A percentile compares a stretch with the other conserved stretches of the same genome.
Conservation (phyloP, 1,140 invertebrate species). For the Chironomus striatipennis region DNA sequence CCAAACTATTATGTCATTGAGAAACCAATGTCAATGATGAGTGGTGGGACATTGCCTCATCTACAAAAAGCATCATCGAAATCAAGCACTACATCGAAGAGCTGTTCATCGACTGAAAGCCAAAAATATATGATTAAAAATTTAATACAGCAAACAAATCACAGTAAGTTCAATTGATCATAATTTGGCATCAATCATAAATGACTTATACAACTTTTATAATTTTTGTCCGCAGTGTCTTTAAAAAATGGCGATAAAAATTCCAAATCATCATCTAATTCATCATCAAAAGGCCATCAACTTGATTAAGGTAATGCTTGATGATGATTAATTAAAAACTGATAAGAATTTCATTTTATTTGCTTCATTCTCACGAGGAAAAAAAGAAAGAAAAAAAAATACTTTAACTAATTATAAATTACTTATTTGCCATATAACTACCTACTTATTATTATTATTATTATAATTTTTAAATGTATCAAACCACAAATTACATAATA, state of each 20-base stretch:
- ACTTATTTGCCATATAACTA: constrained; percentile 4
- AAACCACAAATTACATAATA: too few species aligned
- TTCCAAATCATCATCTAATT: constrained; percentile 20
- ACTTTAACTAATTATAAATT: neutral
- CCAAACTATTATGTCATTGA: constrained; percentile 15
- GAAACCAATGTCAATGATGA: constrained; percentile 10
- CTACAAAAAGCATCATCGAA: constrained; percentile 1
- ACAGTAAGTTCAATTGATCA: neutral
- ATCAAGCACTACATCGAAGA: neutral
- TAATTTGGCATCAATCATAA: neutral
- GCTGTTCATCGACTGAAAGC: constrained; percentile 15
- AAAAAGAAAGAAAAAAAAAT: neutral
- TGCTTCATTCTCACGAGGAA: constrained; percentile 1
- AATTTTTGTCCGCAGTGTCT: neutral
- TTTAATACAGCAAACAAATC: constrained; percentile 19
- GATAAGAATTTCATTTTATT: constrained; percentile 15
- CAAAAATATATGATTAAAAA: constrained; percentile 22
- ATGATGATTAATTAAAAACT: constrained; percentile 10
- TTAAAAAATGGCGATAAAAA: constrained; percentile 20
- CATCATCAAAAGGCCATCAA: constrained; percentile 10
- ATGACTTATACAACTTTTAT: neutral
- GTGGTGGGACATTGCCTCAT: neutral
- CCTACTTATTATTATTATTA: neutral
- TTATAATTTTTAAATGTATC: neutral
- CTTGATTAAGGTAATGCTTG: neutral